phyloP scores from a whole-genome alignment of 2,888 invertebrate species.

The Microchrysa polita region DNA sequence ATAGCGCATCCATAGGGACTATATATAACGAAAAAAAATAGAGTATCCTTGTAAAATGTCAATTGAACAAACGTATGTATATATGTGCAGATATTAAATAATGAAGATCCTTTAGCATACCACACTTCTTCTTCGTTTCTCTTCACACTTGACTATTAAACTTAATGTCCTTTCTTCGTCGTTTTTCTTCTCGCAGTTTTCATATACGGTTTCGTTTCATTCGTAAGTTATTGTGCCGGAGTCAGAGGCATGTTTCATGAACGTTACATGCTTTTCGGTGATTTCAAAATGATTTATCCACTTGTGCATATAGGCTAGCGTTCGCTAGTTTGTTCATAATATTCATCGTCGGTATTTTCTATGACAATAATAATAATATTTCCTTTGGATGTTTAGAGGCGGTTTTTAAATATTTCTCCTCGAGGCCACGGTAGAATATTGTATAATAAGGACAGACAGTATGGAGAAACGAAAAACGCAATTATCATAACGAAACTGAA shows the following conservation, averaged over 20 bases:
- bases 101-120: conserved; percentile 28
- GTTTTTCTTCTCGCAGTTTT: no score
- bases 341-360: background rate
- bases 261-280: conserved; percentile 38
- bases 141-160: conserved; percentile 28
- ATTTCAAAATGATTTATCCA: conserved; percentile 32
- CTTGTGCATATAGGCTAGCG: background rate
- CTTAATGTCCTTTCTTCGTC: conserved; percentile 26
- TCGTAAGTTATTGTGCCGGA: conserved; percentile 3
- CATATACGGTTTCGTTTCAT: background rate
- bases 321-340: background rate
- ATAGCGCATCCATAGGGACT: conserved; percentile 2
- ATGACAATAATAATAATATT: no score
- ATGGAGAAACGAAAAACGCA: background rate
- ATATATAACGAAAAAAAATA: background rate
- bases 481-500: conserved; percentile 25
- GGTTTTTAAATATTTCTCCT: background rate
- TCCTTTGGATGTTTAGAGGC: background rate
- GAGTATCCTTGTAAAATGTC: conserved; percentile 31
- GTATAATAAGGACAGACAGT: background rate
- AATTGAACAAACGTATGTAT: conserved; percentile 31
- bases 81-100: conserved; percentile 8
- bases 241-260: conserved; percentile 13
- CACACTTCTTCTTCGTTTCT: background rate
- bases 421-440: background rate